Conservation (phyloP, 2,888 invertebrate species). For the Lacanobia wlatinum region DNA sequence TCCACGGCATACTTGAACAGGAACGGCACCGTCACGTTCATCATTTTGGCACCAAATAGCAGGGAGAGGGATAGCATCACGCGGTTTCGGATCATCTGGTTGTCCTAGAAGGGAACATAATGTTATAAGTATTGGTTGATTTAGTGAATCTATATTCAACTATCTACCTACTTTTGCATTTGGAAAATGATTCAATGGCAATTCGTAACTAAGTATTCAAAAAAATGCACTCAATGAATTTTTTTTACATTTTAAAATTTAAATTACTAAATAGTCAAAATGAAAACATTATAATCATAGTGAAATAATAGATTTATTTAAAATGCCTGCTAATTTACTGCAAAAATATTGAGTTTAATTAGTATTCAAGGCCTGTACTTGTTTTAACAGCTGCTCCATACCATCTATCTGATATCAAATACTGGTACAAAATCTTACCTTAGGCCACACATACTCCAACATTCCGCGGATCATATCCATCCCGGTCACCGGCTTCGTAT, state of each 20-base stretch:
- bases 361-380: conserved; percentile 29
- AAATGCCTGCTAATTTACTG: neutral
- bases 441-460: conserved; percentile 98
- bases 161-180: neutral
- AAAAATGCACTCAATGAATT: neutral
- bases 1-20: conserved; percentile 98
- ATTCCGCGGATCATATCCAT: conserved; percentile 96
- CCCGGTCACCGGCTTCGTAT: conserved; percentile 92
- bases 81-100: conserved; percentile 93
- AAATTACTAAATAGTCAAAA: too few relatives aligned
- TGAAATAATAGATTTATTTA: neutral
- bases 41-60: conserved; percentile 95
- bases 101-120: conserved; percentile 90
- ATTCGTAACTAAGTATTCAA: neutral
- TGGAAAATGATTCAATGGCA: neutral
- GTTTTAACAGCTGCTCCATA: conserved; percentile 27
- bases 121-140: neutral
- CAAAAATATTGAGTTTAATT: neutral
- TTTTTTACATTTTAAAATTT: neutral
- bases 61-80: conserved; percentile 96
- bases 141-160: neutral
- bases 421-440: conserved; percentile 88
- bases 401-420: conserved; percentile 5
- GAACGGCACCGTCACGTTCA: conserved; percentile 98
- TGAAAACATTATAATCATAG: too few relatives aligned